phyloP scores from a whole-genome alignment of 2,888 invertebrate species.

The Adelognathus sp. region DNA sequence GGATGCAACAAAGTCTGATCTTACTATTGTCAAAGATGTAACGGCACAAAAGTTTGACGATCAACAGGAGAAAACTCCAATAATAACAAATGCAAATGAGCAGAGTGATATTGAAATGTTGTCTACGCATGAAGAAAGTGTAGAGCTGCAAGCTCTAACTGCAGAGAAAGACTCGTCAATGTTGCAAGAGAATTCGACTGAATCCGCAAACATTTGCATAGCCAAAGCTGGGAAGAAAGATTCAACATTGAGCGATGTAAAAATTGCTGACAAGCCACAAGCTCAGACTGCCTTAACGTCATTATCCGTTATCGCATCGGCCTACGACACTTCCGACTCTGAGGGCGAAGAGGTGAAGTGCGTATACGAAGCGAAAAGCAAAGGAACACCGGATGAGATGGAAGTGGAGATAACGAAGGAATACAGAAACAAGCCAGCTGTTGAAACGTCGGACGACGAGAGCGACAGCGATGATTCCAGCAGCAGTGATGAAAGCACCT shows the following conservation, averaged over 20 bases:
- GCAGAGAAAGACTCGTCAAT: neutral
- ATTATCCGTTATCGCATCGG: constrained; percentile 67
- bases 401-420: constrained; percentile 32
- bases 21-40: neutral
- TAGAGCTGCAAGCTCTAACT: too few species aligned
- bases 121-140: neutral
- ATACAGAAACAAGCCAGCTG: constrained; percentile 9
- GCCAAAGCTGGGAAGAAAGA: neutral
- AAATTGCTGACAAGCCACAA: neutral
- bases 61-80: neutral
- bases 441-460: constrained; percentile 48
- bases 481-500: constrained; percentile 60
- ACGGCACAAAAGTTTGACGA: neutral
- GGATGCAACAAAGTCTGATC: too few species aligned
- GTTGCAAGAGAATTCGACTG: neutral
- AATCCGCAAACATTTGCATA: too few species aligned
- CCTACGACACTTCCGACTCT: constrained; percentile 70
- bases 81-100: neutral
- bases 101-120: neutral
- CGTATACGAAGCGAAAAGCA: neutral
- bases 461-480: constrained; percentile 67
- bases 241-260: neutral
- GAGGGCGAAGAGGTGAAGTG: constrained; percentile 62
- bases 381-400: constrained; percentile 17
- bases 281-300: constrained; percentile 31